Evolutionary conservation across 1,140 invertebrate species (phyloP), one percentile per base, ranked within the genome.

Genomic region (Drosophila baimaii): DNA sequence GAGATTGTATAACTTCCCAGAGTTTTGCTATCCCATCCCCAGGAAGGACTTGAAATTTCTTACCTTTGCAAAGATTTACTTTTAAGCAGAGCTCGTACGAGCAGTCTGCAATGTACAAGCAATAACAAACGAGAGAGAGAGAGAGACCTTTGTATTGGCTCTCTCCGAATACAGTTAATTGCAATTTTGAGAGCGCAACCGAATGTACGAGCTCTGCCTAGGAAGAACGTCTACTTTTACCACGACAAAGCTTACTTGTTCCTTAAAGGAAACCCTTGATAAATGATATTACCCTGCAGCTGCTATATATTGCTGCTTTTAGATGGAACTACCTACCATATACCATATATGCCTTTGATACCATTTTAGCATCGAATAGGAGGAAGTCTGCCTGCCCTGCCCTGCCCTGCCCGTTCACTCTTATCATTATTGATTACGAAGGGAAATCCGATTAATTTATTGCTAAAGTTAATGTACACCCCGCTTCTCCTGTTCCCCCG

Each of bases 301-400:
- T n/a, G n/a, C n/a, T n/a, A n/a, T n/a, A n/a, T n/a, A n/a, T n/a
- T n/a, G n/a, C n/a, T n/a, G n/a, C n/a, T 8, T 5, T 51, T 29
- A 13, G 17, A 8, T 49, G 9, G 17, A 44, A 44, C 27, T 33
- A 21, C 2, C n/a, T 12, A 39, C 12, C 12, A n/a, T n/a, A n/a
- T n/a, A n/a, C n/a, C 15, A 52, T 55, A 15, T 55, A 63, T 65
- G 19, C 31, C 17, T 31, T 31, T 29, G 43, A 49, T 65, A 37
- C 64, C 35, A 57, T 25, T 54, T 61, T 54, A 77, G 41, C 57
- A 75, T 82, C 75, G 75, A 83, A 82, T 82, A 82, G 74, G 69
- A 82, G 64, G 59, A 58, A 61, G 62, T 71, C 69, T 82, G 79
- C 75, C 75, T 68, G 79, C 72, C 74, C 15, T 25, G 44, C 44